Percentiles rank a stretch among this genome's conserved stretches.
phyloP scores from a whole-genome alignment of 2,797 vertebrate genomes.

The Xenopus petersii region DNA sequence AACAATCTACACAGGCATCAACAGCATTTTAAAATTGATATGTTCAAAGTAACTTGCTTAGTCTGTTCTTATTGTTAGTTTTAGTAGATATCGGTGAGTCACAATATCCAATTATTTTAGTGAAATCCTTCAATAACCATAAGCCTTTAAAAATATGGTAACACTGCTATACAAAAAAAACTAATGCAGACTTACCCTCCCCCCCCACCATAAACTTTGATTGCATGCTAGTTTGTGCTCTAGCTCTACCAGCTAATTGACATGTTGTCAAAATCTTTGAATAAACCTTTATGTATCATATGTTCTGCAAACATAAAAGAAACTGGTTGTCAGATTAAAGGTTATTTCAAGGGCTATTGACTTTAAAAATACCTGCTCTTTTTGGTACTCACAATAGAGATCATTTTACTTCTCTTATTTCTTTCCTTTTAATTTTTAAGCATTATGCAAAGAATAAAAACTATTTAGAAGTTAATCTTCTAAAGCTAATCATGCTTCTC shows the following conservation, averaged over 20 bases:
- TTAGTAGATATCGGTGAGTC: no score
- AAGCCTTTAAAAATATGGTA: no score
- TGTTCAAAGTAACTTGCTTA: no score
- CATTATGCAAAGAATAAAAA: constrained; percentile 4
- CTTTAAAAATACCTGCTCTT: constrained; percentile 14
- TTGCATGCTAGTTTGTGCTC: not conserved
- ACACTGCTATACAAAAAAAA: not conserved
- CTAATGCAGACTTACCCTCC: not conserved
- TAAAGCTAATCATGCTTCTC: constrained; percentile 16
- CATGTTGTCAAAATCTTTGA: not conserved
- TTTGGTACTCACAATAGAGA: constrained; percentile 6
- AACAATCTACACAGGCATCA: no score
- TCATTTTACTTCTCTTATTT: constrained; percentile 23
- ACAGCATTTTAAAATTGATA: no score
- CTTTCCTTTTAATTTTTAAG: constrained; percentile 12
- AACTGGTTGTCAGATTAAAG: constrained; percentile 15
- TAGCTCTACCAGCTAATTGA: not conserved
- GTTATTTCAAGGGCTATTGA: constrained; percentile 27
- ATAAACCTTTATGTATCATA: not conserved
- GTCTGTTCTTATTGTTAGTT: no score
- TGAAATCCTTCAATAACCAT: no score
- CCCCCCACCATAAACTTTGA: not conserved
- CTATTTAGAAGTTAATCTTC: constrained; percentile 15
- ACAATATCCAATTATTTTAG: no score
- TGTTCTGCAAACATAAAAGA: constrained; percentile 12